Percentiles rank a stretch among this genome's conserved stretches.
Evolutionary conservation across 2,888 invertebrate species (phyloP).

Genomic region (Monoplex corrugatus): DNA sequence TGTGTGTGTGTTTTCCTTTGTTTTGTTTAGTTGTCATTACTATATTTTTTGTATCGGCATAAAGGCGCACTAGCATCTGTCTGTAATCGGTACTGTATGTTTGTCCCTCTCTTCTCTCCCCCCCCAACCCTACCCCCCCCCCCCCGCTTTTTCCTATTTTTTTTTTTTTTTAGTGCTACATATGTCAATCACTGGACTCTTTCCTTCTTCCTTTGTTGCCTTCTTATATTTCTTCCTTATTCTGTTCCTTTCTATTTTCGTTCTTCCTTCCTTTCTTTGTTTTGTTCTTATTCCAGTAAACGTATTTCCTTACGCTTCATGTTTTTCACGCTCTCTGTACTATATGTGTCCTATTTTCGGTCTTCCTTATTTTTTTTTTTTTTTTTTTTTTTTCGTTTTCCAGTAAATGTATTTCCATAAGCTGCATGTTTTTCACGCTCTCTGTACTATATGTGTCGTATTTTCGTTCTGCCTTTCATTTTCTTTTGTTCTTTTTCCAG

Average conservation of each 20-base stretch:
- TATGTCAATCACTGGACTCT: neutral
- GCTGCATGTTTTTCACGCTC: no score
- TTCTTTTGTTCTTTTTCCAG: no score
- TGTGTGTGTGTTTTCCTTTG: slow-evolving; percentile 26
- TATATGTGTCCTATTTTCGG: no score
- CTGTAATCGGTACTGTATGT: no score
- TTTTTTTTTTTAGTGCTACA: neutral
- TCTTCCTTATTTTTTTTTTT: neutral
- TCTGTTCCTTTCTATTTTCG: no score
- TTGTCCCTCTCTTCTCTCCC: neutral
- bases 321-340: no score
- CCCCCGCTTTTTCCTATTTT: neutral
- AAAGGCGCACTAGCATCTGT: neutral
- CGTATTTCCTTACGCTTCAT: no score
- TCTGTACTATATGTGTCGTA: no score
- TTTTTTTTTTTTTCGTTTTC: neutral
- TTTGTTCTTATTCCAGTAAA: neutral
- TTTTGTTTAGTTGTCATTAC: neutral
- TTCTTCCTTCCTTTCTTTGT: slow-evolving; percentile 7
- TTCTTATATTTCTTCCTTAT: no score
- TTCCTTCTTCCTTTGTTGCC: neutral
- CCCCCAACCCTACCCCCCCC: neutral
- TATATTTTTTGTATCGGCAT: neutral
- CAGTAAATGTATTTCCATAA: no score
- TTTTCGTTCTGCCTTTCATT: neutral